These are phyloP conservation scores for Stichodactyla helianthus DNA, from an alignment of 64 coral and sea anemone species.

Conservation along the genomic window DNA sequence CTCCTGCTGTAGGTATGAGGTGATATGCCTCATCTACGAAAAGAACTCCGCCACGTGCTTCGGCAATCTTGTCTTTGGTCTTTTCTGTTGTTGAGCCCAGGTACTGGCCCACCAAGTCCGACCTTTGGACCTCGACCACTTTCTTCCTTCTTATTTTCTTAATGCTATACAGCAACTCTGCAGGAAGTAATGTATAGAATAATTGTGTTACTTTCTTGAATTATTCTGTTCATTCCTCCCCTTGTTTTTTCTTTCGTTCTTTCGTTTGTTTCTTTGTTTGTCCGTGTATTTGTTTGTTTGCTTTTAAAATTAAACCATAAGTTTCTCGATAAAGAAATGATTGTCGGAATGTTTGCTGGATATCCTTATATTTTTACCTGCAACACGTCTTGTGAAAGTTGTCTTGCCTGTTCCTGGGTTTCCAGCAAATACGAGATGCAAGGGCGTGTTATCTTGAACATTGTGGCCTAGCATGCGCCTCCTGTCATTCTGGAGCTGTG, in stretches of 20 bases:
- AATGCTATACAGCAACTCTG: constrained; percentile 46
- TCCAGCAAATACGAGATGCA: constrained; percentile 62
- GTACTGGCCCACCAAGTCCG: constrained; percentile 45
- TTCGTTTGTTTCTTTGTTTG: too few relatives aligned
- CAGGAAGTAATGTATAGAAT: neutral
- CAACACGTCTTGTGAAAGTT: constrained; percentile 58
- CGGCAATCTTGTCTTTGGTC: constrained; percentile 20
- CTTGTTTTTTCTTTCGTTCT: too few relatives aligned
- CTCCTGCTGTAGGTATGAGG: neutral
- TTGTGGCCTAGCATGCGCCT: constrained; percentile 15
- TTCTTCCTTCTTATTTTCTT: constrained; percentile 38
- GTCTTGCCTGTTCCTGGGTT: constrained; percentile 60
- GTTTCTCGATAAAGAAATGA: neutral
- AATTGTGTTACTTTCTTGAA: too few relatives aligned
- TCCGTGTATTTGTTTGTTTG: too few relatives aligned
- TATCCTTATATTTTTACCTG: constrained; percentile 38
- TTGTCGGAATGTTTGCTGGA: neutral
- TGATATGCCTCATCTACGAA: constrained; percentile 51
- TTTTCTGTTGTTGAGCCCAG: constrained; percentile 32
- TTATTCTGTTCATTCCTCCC: too few relatives aligned
- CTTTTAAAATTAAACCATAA: too few relatives aligned
- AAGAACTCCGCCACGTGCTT: constrained; percentile 27
- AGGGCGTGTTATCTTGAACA: constrained; percentile 12
- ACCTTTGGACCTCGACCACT: constrained; percentile 49
- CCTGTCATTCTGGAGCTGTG: constrained; percentile 52